Evolutionary conservation across 2,888 invertebrate species (phyloP).

Genomic region (Drosophila nr. perissopoda): DNA sequence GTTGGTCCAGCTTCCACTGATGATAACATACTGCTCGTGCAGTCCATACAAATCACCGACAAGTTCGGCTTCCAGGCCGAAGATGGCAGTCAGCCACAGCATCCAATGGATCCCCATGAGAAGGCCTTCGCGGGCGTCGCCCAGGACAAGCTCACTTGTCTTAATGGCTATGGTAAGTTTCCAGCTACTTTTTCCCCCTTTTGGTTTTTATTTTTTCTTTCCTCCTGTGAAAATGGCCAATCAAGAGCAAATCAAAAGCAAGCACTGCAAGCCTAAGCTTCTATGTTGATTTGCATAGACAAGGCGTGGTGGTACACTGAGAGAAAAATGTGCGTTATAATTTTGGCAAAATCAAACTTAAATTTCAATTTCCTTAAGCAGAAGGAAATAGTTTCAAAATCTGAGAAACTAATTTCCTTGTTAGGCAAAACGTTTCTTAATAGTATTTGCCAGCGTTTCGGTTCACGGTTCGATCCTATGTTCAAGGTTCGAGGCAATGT

Average conservation of each 20-base stretch:
- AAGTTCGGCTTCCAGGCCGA: constrained; percentile 93
- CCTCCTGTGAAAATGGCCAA: constrained; percentile 76
- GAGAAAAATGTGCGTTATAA: neutral
- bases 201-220: neutral
- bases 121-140: constrained; percentile 90
- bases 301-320: constrained; percentile 42
- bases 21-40: constrained; percentile 94
- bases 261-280: constrained; percentile 10
- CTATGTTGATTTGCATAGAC: constrained; percentile 72
- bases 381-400: neutral
- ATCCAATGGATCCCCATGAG: constrained; percentile 87
- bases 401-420: neutral
- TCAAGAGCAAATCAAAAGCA: constrained; percentile 72
- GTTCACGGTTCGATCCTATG: neutral
- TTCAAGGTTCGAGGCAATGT: neutral
- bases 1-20: constrained; percentile 85
- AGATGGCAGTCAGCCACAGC: constrained; percentile 84
- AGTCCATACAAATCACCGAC: constrained; percentile 96
- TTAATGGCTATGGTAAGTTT: constrained; percentile 85
- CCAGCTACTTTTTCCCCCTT: neutral
- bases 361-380: neutral
- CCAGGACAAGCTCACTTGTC: constrained; percentile 85
- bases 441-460: neutral
- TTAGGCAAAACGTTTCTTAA: neutral
- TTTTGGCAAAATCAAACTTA: neutral